Evolutionary conservation across 2,797 vertebrate species (phyloP).

Genomic region (Oryzias dopingdopingensis): DNA sequence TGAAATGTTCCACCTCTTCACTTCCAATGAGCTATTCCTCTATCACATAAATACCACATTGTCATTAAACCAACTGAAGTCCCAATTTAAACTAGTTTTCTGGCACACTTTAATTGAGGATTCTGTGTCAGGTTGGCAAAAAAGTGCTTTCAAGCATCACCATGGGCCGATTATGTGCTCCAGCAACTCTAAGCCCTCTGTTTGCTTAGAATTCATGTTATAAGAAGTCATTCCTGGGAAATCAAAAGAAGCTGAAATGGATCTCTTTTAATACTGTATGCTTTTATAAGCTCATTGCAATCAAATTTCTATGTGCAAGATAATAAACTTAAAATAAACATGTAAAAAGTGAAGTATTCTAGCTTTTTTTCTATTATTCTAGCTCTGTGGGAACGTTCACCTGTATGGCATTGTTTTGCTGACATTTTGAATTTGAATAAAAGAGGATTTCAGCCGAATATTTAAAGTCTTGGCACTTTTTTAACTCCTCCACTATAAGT

Average conservation of each 20-base stretch:
- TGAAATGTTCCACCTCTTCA: slow-evolving; percentile 69
- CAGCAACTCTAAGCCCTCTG: slow-evolving; percentile 75
- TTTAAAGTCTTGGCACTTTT: slow-evolving; percentile 43
- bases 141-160: slow-evolving; percentile 74
- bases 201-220: slow-evolving; percentile 73
- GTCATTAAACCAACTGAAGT: slow-evolving; percentile 77
- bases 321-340: slow-evolving; percentile 57
- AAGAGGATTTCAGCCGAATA: slow-evolving; percentile 49
- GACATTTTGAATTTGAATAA: slow-evolving; percentile 39
- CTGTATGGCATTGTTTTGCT: slow-evolving; percentile 51
- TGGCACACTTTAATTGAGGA: slow-evolving; percentile 80
- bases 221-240: slow-evolving; percentile 67
- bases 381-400: slow-evolving; percentile 51
- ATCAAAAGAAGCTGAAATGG: slow-evolving; percentile 76
- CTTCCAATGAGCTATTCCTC: slow-evolving; percentile 66
- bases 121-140: slow-evolving; percentile 71
- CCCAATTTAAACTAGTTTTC: slow-evolving; percentile 76
- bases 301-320: slow-evolving; percentile 70
- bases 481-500: slow-evolving; percentile 33
- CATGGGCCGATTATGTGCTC: slow-evolving; percentile 77
- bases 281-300: slow-evolving; percentile 79
- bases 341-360: slow-evolving; percentile 1
- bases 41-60: slow-evolving; percentile 59
- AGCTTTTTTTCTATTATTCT: slow-evolving; percentile 17
- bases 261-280: slow-evolving; percentile 73